These are phyloP conservation scores for Drosophila mulleri DNA, from an alignment of 2,888 invertebrate species.

Conservation along the genomic window DNA sequence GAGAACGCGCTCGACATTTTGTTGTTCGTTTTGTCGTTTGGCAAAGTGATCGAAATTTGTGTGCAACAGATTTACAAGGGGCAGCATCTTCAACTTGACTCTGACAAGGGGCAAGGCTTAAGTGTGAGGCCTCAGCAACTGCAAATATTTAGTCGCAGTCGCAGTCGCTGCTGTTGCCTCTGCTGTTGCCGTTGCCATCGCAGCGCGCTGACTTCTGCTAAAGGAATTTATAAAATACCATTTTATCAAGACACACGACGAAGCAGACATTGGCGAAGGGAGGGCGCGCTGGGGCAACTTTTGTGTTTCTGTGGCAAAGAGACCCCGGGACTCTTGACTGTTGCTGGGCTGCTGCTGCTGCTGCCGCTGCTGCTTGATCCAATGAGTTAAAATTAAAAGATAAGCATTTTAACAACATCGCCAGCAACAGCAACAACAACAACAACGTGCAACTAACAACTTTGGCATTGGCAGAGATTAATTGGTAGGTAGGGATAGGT, in stretches of 20 bases:
- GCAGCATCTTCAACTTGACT: conserved; percentile 65
- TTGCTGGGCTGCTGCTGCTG: conserved; percentile 46
- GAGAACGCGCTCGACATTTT: background rate
- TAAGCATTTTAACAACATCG: conserved; percentile 84
- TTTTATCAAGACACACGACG: conserved; percentile 82
- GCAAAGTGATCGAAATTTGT: conserved; percentile 72
- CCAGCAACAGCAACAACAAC: conserved; percentile 55
- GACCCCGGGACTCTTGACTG: conserved; percentile 44
- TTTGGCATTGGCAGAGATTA: conserved; percentile 85
- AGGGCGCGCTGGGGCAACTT: conserved; percentile 48
- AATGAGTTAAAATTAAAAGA: conserved; percentile 84
- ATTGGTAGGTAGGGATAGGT: conserved; percentile 83
- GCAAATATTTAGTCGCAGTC: conserved; percentile 58
- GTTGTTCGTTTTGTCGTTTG: conserved; percentile 16
- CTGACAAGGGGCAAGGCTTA: conserved; percentile 46
- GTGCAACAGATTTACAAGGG: conserved; percentile 71
- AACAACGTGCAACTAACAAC: conserved; percentile 80
- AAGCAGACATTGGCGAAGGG: conserved; percentile 30
- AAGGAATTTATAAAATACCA: conserved; percentile 83
- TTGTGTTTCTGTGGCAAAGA: conserved; percentile 62
- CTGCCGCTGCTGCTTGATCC: conserved; percentile 71
- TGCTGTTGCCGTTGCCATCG: conserved; percentile 12
- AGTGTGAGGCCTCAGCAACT: conserved; percentile 41
- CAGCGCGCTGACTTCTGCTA: conserved; percentile 61
- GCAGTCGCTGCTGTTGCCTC: conserved; percentile 28